phyloP scores from a whole-genome alignment of 2,797 vertebrate species.

The Helarctos malayanus region DNA sequence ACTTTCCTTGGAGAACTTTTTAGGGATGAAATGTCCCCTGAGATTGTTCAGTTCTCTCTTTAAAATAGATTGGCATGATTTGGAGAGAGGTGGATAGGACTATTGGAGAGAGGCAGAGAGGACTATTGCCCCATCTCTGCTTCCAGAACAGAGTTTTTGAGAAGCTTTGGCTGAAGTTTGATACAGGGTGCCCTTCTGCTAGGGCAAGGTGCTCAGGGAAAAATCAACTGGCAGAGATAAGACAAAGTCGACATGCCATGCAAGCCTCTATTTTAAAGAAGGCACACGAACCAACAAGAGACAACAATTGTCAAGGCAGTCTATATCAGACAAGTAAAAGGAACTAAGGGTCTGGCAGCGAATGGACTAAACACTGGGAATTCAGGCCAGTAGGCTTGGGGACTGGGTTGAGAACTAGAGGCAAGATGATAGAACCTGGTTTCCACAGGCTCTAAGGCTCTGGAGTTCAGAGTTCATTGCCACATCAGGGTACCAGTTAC shows the following conservation, averaged over 20 bases:
- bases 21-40: constrained; percentile 61
- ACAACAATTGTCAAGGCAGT: neutral
- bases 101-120: neutral
- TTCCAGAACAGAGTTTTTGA: neutral
- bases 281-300: neutral
- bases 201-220: neutral
- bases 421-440: too few species aligned
- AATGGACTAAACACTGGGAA: neutral
- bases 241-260: neutral
- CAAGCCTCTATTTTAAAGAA: neutral
- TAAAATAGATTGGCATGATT: constrained; percentile 38
- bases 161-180: constrained; percentile 25
- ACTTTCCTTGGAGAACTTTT: constrained; percentile 79
- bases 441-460: neutral
- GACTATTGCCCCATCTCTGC: neutral
- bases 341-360: neutral
- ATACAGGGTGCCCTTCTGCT: neutral
- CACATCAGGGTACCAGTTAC: neutral
- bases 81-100: neutral
- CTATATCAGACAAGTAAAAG: neutral
- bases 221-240: neutral
- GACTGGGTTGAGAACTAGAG: neutral
- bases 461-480: neutral
- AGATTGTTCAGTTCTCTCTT: constrained; percentile 64
- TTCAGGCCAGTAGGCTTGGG: neutral